Evolutionary conservation across 2,888 invertebrate species (phyloP).

Genomic region (Quadroppia sp.): DNA sequence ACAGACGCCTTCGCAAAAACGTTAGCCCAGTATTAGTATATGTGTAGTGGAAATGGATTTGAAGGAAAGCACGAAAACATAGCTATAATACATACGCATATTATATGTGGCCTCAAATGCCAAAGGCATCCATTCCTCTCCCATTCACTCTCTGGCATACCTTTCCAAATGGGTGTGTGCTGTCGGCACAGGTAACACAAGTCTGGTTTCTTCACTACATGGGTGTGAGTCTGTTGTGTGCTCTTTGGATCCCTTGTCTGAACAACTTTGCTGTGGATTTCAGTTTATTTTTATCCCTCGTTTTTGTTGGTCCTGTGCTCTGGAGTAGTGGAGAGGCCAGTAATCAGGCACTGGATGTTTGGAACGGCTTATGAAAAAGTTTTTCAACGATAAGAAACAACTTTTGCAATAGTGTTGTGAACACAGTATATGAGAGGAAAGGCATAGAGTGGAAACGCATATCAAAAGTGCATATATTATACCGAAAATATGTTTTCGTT

Average conservation of each 20-base stretch:
- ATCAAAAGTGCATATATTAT: background rate
- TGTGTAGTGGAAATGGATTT: background rate
- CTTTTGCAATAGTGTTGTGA: background rate
- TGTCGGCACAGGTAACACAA: constrained; percentile 36
- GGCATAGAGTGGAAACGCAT: background rate
- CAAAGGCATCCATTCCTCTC: background rate
- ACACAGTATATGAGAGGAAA: too few species aligned
- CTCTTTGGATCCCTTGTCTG: background rate
- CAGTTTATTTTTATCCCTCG: constrained; percentile 19
- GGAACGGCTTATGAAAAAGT: background rate
- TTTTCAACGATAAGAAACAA: background rate
- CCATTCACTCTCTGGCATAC: constrained; percentile 2
- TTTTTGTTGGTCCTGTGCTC: background rate
- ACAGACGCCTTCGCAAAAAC: constrained; percentile 31
- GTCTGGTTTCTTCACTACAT: constrained; percentile 15
- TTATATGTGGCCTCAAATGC: background rate
- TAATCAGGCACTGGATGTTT: background rate
- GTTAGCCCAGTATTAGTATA: background rate
- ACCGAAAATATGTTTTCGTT: constrained; percentile 10
- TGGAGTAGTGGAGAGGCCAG: background rate
- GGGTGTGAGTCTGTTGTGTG: constrained; percentile 26
- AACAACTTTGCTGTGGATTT: background rate
- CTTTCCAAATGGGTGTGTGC: constrained; percentile 35
- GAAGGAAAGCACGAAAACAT: constrained; percentile 18
- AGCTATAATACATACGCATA: constrained; percentile 2